phyloP scores from a whole-genome alignment of 2,113 vertebrate species.

The Misgurnus mizolepis region DNA sequence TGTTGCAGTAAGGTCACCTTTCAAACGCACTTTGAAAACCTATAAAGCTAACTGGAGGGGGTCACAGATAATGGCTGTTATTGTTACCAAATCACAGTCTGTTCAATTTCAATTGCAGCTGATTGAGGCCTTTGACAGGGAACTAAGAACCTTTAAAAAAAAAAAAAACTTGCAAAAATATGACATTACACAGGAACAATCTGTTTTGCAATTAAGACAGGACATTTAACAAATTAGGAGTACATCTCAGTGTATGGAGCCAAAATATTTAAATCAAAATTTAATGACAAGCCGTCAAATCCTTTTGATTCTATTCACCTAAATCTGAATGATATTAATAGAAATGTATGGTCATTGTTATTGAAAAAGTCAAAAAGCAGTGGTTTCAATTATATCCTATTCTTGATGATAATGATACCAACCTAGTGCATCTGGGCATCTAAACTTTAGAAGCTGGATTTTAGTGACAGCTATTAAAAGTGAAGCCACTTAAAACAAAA shows the following conservation, averaged over 20 bases:
- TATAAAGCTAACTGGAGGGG: constrained; percentile 45
- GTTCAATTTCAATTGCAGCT: constrained; percentile 29
- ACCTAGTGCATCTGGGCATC: background rate
- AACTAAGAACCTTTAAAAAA: background rate
- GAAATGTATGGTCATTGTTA: background rate
- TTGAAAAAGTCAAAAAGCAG: background rate
- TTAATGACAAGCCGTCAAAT: background rate
- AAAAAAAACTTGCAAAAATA: background rate
- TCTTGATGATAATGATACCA: too few species aligned
- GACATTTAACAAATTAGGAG: background rate
- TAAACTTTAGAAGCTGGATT: background rate
- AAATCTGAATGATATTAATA: background rate
- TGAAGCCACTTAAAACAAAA: too few species aligned
- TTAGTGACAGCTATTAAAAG: too few species aligned
- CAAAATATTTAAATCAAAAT: background rate
- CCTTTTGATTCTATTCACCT: background rate
- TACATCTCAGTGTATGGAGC: background rate
- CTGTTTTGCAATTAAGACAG: background rate
- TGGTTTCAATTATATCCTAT: too few species aligned
- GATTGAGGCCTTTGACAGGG: background rate
- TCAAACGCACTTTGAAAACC: constrained; percentile 60
- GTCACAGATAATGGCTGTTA: background rate
- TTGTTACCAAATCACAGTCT: constrained; percentile 42
- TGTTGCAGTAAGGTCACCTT: constrained; percentile 62
- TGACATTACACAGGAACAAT: background rate